A percentile compares a stretch with the other conserved stretches of the same genome.
Evolutionary conservation across 1,140 invertebrate genomes (phyloP).

Genomic region (Zaprionus vittiger): DNA sequence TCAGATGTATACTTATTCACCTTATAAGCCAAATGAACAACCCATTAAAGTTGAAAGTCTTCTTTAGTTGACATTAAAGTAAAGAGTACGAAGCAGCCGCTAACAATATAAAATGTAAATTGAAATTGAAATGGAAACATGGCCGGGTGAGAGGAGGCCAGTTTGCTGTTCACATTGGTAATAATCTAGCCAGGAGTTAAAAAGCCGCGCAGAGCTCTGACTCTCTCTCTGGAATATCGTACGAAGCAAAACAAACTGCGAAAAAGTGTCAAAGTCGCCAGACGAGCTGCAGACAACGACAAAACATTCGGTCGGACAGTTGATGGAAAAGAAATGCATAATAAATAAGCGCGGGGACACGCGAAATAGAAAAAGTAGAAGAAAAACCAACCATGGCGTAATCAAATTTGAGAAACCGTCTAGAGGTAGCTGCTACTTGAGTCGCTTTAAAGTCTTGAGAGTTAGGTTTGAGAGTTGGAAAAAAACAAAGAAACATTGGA

Average conservation of each 20-base stretch:
- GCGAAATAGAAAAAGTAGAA: neutral
- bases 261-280: conserved; percentile 64
- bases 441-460: neutral
- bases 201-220: conserved; percentile 23
- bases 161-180: conserved; percentile 54
- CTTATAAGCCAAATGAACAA: neutral
- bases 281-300: conserved; percentile 44
- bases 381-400: conserved; percentile 48
- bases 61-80: neutral
- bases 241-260: conserved; percentile 32
- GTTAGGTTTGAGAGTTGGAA: neutral
- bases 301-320: conserved; percentile 59
- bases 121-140: conserved; percentile 63
- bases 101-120: conserved; percentile 76
- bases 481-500: neutral
- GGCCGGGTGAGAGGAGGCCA: conserved; percentile 1
- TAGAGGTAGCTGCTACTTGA: neutral
- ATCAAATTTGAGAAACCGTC: conserved; percentile 53
- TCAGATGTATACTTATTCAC: too few species aligned
- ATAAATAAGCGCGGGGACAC: conserved; percentile 34
- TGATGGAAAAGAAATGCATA: conserved; percentile 58
- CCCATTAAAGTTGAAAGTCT: neutral
- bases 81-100: neutral
- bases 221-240: neutral
- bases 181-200: conserved; percentile 66